Base-by-base conservation (phyloP, 2,113 vertebrate genomes). In the Recurvirostra avosetta region DNA sequence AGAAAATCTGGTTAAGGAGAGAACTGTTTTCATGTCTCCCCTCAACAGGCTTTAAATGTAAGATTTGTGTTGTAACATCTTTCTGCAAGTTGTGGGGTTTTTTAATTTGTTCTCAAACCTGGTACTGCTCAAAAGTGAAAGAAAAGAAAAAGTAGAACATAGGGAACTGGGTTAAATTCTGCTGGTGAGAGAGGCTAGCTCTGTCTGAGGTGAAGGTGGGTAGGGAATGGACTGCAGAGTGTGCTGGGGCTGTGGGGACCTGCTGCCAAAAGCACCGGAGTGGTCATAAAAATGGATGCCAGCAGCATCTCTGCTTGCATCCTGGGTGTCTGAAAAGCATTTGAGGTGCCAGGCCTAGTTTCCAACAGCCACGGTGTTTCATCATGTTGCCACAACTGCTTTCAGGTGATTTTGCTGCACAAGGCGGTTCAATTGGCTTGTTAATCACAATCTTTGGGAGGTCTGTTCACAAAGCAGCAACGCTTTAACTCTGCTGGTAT, bases 301-400 rank as follows among this genome's bases (percentile, higher is more conserved):
- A n/a, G 56, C 80, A 56, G 15, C 58, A 71, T 49, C 45, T 85
- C 40, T 73, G 63, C 25, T 45, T 56, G n/a, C 1, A 2, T 36
- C 20, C 4, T 5, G 32, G 32, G 14, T n/a, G 6, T 15, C 47
- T 49, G 56, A 71, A 12, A 50, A 30, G 6, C 21, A 0, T 40
- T 15, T 21, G 29, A n/a, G 32, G 17, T 55, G n/a, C 59, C 78
- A 88, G 30, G 26, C 18, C 5, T 11, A 0, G 5, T 27, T 72
- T 47, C 17, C 53, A n/a, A 0, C 0, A 1, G 34, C 38, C 47
- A 4, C 0, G 0, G 30, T 53, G n/a, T 36, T 71, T 49, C 19
- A 50, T 47, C 14, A 0, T 8, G 40, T 20, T 56, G 21, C 36
- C 32, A 27, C 75, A 47, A 1, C 53, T 61, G 41, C 41, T 49